phyloP scores from a whole-genome alignment of 2,113 vertebrate genomes.

The Brachypteracias leptosomus region DNA sequence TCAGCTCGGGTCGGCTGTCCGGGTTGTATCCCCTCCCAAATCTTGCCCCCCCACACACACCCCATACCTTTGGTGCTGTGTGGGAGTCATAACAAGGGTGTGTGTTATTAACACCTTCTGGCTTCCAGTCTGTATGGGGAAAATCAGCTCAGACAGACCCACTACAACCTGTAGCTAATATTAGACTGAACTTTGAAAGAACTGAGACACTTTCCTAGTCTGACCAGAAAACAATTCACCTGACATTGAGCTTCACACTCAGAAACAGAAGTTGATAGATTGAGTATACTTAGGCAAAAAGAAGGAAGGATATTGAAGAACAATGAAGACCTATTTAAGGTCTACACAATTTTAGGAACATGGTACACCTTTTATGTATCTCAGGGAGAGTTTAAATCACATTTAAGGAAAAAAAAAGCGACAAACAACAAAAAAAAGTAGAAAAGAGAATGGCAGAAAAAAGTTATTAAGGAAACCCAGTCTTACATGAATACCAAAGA shows the following conservation, averaged over 20 bases:
- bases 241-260: background rate
- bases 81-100: no score
- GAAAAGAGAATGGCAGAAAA: background rate
- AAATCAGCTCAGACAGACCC: no score
- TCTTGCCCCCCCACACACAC: no score
- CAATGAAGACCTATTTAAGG: background rate
- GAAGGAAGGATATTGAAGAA: background rate
- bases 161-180: background rate
- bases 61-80: no score
- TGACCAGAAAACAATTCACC: background rate
- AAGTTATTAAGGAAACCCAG: background rate
- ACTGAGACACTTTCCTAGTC: background rate
- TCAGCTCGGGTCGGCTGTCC: no score
- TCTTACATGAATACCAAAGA: background rate
- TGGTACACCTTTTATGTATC: rapidly evolving
- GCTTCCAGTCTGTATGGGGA: no score
- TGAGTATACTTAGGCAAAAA: background rate
- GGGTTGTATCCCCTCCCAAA: no score
- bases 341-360: background rate
- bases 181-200: background rate
- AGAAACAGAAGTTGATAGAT: background rate
- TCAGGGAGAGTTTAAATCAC: background rate
- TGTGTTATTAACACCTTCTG: no score
- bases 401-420: no score
- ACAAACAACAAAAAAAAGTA: background rate